Conservation (phyloP, 2,888 invertebrate species). For the Teleiodes luculella region DNA sequence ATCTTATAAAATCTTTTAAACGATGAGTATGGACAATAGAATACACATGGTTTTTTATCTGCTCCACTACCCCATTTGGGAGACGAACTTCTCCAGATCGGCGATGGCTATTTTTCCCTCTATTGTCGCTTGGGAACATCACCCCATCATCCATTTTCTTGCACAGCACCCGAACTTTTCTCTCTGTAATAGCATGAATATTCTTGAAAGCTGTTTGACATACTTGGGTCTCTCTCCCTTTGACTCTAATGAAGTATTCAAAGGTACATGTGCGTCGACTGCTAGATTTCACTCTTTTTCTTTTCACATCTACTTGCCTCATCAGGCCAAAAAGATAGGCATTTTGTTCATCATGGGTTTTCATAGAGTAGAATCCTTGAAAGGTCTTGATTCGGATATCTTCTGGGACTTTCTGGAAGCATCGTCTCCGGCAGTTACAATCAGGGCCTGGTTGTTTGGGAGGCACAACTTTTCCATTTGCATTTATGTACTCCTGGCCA, state of each 20-base stretch:
- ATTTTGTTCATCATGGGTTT: slow-evolving; percentile 79
- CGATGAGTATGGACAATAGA: slow-evolving; percentile 74
- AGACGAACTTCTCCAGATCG: slow-evolving; percentile 73
- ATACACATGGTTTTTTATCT: slow-evolving; percentile 76
- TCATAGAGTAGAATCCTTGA: slow-evolving; percentile 77
- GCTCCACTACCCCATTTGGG: slow-evolving; percentile 66
- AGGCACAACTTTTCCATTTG: slow-evolving; percentile 77
- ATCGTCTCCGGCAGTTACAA: slow-evolving; percentile 74
- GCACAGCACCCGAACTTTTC: slow-evolving; percentile 77
- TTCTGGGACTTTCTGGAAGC: slow-evolving; percentile 73
- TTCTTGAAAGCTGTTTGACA: slow-evolving; percentile 79
- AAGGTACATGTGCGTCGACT: slow-evolving; percentile 77
- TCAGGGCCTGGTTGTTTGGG: slow-evolving; percentile 75
- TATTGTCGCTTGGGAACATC: slow-evolving; percentile 77
- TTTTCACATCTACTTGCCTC: slow-evolving; percentile 77
- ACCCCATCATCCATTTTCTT: slow-evolving; percentile 80
- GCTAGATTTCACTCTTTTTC: slow-evolving; percentile 75
- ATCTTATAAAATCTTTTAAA: slow-evolving; percentile 71
- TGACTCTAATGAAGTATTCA: slow-evolving; percentile 76
- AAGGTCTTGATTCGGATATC: slow-evolving; percentile 72
- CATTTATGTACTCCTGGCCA: slow-evolving; percentile 76
- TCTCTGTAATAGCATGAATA: slow-evolving; percentile 77
- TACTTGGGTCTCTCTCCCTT: slow-evolving; percentile 76
- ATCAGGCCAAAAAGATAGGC: slow-evolving; percentile 78
- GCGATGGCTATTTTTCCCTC: slow-evolving; percentile 75